Base-by-base conservation (phyloP, 2,888 invertebrate genomes). In the Plemyria rubiginata region DNA sequence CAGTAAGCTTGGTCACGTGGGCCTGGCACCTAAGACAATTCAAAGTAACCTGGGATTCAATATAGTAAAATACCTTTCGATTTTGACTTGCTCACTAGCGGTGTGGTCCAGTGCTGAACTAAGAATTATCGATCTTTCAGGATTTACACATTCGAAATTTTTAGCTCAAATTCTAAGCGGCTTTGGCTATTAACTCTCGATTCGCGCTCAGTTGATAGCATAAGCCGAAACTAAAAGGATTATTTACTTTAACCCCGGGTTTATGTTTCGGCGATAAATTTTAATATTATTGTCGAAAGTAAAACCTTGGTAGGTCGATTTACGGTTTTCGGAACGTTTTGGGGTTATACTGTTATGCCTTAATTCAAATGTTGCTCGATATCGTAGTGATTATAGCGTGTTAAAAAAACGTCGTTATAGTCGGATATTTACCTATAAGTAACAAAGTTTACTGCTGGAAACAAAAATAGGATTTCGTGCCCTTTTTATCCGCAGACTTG, bases 281-380 rank as follows among this genome's bases (percentile, higher is more conserved):
- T 66, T 62, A 66, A 72, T 70, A 70, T 67, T 68, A 70, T 69
- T 62, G 66, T 59, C 60, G 62, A 59, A 67, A 62, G 67, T 68
- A 68, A 66, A 67, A 62, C 54, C 63, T 43, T 65, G 55, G 51
- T 45, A 50, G 56, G 65, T 54, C 67, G 64, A 70, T 68, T 68
- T 67, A 71, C 50, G 67, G 65, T 67, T 60, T 64, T 68, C 60
- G 57, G 48, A 68, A 43, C 53, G 56, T 65, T 66, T 60, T 60
- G 53, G 52, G 59, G 51, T 57, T 57, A 55, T 15, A 59, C 29
- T 51, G 55, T 53, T 59, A 59, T 59, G 41, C 12, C 55, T 41
- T 48, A 40, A 60, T 60, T 29, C 48, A 48, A 38, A 51, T 52
- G 8, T 28, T 57, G 28, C 38, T 41, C 12, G 54, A 12, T 45